These are phyloP conservation scores for Morus bassanus DNA, from an alignment of 2,797 vertebrate species.

Conservation along the genomic window DNA sequence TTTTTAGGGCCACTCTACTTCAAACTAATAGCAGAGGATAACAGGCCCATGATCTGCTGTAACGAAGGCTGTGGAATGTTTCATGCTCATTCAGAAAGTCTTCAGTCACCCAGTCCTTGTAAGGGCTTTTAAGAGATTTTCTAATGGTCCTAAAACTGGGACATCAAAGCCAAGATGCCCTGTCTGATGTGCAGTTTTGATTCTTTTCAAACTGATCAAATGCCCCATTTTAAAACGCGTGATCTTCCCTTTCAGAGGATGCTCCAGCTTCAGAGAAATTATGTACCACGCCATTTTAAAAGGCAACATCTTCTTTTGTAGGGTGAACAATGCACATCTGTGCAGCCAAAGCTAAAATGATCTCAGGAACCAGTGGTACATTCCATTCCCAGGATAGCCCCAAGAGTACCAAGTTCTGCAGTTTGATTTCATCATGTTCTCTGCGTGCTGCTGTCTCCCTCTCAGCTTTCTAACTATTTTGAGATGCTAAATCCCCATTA, in stretches of 20 bases:
- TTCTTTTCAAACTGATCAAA: not conserved
- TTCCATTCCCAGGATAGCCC: not conserved
- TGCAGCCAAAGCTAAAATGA: not conserved
- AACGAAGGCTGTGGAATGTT: fast-evolving
- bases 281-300: fast-evolving
- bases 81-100: not conserved
- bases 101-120: not conserved
- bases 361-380: not conserved
- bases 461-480: not conserved
- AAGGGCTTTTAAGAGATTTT: not conserved
- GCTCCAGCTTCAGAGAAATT: not conserved
- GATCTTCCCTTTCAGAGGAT: not conserved
- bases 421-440: not conserved
- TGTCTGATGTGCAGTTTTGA: not conserved
- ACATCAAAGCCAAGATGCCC: not conserved
- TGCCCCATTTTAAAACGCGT: not conserved
- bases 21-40: not conserved
- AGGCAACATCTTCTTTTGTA: not conserved
- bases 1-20: not conserved
- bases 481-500: not conserved
- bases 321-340: not conserved
- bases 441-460: not conserved
- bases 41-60: not conserved
- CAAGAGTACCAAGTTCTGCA: not conserved
- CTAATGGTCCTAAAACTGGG: not conserved